A percentile compares a stretch with the other conserved stretches of the same genome.
These are phyloP conservation scores for Dorcus parallelipipedus DNA, from an alignment of 2,888 invertebrate genomes.

Conservation along the genomic window DNA sequence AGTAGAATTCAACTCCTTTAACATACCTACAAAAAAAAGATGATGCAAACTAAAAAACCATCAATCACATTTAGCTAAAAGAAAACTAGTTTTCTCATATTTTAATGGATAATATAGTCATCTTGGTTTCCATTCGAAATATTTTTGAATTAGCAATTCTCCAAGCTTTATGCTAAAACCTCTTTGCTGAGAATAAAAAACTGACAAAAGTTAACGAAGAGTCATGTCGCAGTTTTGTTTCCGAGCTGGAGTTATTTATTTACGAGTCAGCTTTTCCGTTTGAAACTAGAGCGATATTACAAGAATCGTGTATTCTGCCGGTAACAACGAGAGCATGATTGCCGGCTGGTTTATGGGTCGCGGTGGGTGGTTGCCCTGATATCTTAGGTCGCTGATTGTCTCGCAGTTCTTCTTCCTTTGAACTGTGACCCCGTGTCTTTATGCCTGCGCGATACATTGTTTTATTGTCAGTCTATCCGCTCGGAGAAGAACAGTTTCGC, in stretches of 20 bases:
- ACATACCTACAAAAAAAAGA: too few species aligned
- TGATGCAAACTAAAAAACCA: too few species aligned
- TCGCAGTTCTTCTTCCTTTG: constrained; percentile 21
- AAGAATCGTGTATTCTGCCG: constrained; percentile 31
- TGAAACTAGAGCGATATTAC: constrained; percentile 33
- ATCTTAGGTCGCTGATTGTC: constrained; percentile 24
- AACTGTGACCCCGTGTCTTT: constrained; percentile 11
- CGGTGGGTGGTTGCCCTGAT: constrained; percentile 32
- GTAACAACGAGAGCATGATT: constrained; percentile 35
- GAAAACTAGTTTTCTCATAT: too few species aligned
- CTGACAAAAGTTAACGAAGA: constrained; percentile 16
- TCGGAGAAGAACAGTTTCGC: too few species aligned
- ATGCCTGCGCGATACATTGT: constrained; percentile 2
- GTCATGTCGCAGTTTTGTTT: constrained; percentile 28
- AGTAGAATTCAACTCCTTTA: too few species aligned
- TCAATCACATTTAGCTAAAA: too few species aligned
- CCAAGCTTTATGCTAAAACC: too few species aligned
- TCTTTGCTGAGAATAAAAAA: neutral
- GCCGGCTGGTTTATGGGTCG: constrained; percentile 34
- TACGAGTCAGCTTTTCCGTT: constrained; percentile 27
- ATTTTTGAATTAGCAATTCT: too few species aligned
- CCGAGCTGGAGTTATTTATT: constrained; percentile 30
- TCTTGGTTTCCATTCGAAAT: too few species aligned
- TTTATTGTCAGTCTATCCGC: neutral
- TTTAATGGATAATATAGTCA: too few species aligned